Evolutionary conservation across 1,140 invertebrate species (phyloP), one percentile per base, ranked within the genome.

Genomic region (Drosophila azteca): DNA sequence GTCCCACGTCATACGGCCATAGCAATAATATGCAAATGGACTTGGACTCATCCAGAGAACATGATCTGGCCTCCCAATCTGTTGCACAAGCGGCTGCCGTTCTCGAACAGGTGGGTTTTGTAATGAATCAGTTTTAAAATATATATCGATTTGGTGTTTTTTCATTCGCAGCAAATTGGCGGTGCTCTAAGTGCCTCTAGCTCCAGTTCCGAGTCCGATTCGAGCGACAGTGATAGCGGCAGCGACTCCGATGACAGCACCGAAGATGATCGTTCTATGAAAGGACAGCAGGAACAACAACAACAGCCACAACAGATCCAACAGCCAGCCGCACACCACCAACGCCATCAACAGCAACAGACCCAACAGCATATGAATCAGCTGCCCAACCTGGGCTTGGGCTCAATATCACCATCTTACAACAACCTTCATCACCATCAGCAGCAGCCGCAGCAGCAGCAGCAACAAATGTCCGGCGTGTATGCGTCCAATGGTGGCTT

Each of bases 201-300:
- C 39, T 91, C 90, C 3, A 91, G 90, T 55, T 91, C 88, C 46
- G 91, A 90, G 26, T 92, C 92, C 13, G 90, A 90, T 62, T 92
- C 92, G 7, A 92, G 92, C 80, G 92, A 91, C 48, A 92, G 91
- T 85, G 92, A 92, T 57, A 91, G 91, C 72, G 92, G 92, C 29
- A 76, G 85, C 9, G 92, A 92, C 68, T 92, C 91, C 1, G 91
- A 91, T 76, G 90, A 91, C 44, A 91, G 88, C 70, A 83, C 67
- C 5, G 82, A 88, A 11, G 88, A 91, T 55, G 80, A 89, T 24
- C 78, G 52, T 50, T 13, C 78, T 9, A 63, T 26, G 41, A 60
- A 71, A 35, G 62, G 64, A 15, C 43, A 49, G 13, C 74, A 62
- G 26, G 54, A 66, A 11, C 55, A 57, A 20, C 53, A 50, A 8